phyloP scores from a whole-genome alignment of 2,888 invertebrate genomes.

The Reticulitermes lucifugus region DNA sequence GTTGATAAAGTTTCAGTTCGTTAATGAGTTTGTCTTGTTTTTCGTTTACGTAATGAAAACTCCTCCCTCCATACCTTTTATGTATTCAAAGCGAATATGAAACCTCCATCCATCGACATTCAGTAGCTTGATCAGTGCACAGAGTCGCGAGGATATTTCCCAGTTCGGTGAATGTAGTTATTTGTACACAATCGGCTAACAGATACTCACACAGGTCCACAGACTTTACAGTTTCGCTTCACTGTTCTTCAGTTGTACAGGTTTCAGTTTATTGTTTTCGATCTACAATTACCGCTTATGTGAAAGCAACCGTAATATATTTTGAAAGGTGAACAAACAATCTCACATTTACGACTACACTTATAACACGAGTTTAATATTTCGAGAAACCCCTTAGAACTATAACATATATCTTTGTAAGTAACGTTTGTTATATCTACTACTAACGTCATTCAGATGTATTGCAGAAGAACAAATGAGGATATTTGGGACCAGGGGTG shows the following conservation, averaged over 20 bases:
- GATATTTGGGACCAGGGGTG: too few relatives aligned
- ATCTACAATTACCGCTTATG: neutral
- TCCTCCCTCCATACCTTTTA: slow-evolving; percentile 6
- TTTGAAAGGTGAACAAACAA: neutral
- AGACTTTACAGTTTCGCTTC: neutral
- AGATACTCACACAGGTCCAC: neutral
- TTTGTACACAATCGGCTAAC: neutral
- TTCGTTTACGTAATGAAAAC: slow-evolving; percentile 29
- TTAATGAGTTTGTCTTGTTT: slow-evolving; percentile 41
- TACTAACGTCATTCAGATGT: too few relatives aligned
- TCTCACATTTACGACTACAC: neutral
- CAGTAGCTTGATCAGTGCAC: slow-evolving; percentile 11
- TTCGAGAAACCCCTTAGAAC: too few relatives aligned
- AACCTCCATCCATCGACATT: slow-evolving; percentile 5
- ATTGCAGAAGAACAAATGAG: too few relatives aligned
- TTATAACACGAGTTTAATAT: neutral
- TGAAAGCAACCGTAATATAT: neutral
- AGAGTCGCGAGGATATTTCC: neutral
- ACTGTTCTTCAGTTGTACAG: neutral
- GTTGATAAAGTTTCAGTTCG: slow-evolving; percentile 32
- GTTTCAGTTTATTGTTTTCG: neutral
- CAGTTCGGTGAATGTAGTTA: neutral
- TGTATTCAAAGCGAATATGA: slow-evolving; percentile 18
- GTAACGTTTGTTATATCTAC: too few relatives aligned
- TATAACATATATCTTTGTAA: too few relatives aligned